phyloP scores from a whole-genome alignment of 2,113 vertebrate species.

The Psittacula cyanocephala region DNA sequence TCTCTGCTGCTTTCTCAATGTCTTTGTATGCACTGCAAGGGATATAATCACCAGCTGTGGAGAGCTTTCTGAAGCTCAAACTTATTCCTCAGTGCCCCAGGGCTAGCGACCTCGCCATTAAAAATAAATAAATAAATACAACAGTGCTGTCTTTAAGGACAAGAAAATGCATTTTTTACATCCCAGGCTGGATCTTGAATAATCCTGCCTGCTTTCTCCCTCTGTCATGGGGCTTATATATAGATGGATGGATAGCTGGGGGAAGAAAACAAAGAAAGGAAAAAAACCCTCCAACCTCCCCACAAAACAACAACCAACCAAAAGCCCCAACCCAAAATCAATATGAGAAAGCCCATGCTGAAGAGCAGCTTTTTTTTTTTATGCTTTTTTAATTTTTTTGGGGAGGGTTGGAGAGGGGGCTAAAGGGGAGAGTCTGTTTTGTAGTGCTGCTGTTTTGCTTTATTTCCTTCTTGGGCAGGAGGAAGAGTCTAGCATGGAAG shows the following conservation, averaged over 20 bases:
- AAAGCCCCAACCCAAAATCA: not conserved
- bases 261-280: not conserved
- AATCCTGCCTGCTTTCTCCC: not conserved
- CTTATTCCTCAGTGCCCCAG: constrained; percentile 50
- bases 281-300: not conserved
- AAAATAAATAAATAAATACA: constrained; percentile 52
- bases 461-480: not conserved
- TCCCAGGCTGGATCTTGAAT: not conserved
- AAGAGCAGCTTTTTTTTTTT: not conserved
- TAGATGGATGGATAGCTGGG: not conserved
- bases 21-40: constrained; percentile 63
- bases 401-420: not conserved
- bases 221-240: not conserved
- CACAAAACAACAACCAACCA: not conserved
- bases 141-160: constrained; percentile 46
- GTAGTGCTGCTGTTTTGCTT: not conserved
- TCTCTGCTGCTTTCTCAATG: constrained; percentile 69
- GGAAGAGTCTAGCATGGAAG: not conserved
- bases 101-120: constrained; percentile 8
- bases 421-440: not conserved
- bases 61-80: constrained; percentile 65
- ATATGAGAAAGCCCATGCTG: not conserved
- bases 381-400: not conserved
- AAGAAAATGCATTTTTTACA: constrained; percentile 21
- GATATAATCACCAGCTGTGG: constrained; percentile 71